These are phyloP conservation scores for Bombus polaris DNA, from an alignment of 1,140 invertebrate species.

Conservation along the genomic window DNA sequence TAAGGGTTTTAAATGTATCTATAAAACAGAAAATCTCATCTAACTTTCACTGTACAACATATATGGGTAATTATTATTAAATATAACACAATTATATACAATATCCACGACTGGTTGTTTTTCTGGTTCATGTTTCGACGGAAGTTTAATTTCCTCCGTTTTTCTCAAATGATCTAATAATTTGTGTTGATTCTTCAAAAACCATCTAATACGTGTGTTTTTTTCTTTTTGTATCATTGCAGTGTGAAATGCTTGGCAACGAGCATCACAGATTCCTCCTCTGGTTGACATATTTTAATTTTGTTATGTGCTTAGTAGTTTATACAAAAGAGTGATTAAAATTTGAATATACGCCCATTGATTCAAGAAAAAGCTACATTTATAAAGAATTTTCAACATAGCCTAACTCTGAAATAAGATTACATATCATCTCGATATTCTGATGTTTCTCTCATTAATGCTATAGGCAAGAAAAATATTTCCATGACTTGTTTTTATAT, in stretches of 20 bases:
- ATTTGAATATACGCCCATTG: constrained; percentile 3
- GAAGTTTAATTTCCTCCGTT: not conserved
- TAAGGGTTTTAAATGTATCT: constrained; percentile 51
- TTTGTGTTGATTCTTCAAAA: constrained; percentile 69
- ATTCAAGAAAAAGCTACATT: constrained; percentile 18
- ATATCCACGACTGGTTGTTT: constrained; percentile 26
- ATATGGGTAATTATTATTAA: not conserved
- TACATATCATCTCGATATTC: constrained; percentile 19
- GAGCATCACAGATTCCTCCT: constrained; percentile 62
- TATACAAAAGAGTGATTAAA: not conserved
- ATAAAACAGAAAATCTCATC: not conserved
- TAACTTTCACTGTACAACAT: constrained; percentile 1
- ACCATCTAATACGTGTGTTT: constrained; percentile 68
- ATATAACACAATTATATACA: not conserved
- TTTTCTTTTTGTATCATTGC: constrained; percentile 68
- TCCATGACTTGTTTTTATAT: not conserved
- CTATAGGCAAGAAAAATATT: constrained; percentile 7
- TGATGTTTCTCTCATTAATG: constrained; percentile 40
- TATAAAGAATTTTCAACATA: constrained; percentile 33
- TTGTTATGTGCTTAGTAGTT: constrained; percentile 7
- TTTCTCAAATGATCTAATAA: constrained; percentile 67
- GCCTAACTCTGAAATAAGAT: constrained; percentile 49
- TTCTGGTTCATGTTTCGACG: constrained; percentile 7
- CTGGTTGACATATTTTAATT: constrained; percentile 35
- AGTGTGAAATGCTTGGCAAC: constrained; percentile 66